Base-by-base conservation (phyloP, 2,113 vertebrate species). In the Sinocyclocheilus maitianheensis region DNA sequence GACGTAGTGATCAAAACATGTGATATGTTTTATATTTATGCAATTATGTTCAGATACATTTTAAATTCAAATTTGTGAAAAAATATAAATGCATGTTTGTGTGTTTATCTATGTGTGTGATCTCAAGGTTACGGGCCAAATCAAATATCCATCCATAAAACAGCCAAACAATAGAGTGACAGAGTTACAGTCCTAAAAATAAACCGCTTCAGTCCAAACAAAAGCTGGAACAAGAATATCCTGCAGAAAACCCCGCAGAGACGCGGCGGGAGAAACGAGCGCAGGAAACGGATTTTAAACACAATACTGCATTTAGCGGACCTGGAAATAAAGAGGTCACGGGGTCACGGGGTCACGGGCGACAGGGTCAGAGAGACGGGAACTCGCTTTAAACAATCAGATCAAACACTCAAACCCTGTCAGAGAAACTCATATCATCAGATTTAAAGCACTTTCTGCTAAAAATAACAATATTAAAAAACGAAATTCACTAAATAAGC, bases 111-210 rank as follows among this genome's bases (percentile, higher is more conserved):
- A 13, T 69, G 24, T n/a, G 55, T 69, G 71, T 10, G 43, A 65
- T 30, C 48, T 79, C 12, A 84, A 13, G 26, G 40, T 30, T 20
- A 24, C 10, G 0, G 2, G 40, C n/a, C 43, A 24, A 24, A 26
- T 72, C 4, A 81, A 81, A 40, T 62, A 51, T 58, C 30, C 34
- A 76, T 87, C 58, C 46, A 79, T 87, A 76, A 76, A 78, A 85
- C 11, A 4, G 46, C n/a, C 24, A 53, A 51, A 87, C 76, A 83
- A 87, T 84, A 71, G 77, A 9, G 22, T n/a, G 78, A 89, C 77
- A 53, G 67, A 22, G 58, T 86, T 87, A 14, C 26, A 14, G 14
- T 62, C 46, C 77, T 81, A 74, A 87, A 88, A 86, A 86, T 86
- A 84, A 74, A 14, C 3, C 0, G 9, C 62, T 65, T 22, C 63